Evolutionary conservation across 2,888 invertebrate species (phyloP).

Genomic region (Melinopterus prodromus): DNA sequence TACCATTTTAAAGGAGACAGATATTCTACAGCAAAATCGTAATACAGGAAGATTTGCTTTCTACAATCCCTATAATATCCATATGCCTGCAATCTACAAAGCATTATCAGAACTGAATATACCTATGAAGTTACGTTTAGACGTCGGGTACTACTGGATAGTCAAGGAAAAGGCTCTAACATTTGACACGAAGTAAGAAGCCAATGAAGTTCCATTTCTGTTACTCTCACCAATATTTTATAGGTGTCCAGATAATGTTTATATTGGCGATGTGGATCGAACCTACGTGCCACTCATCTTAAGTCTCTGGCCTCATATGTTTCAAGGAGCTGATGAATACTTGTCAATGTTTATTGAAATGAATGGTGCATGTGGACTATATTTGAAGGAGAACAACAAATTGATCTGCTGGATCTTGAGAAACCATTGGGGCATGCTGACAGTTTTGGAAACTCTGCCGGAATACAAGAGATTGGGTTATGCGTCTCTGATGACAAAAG

Average conservation of each 20-base stretch:
- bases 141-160: constrained; percentile 25
- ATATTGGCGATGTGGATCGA: constrained; percentile 6
- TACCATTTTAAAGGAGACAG: constrained; percentile 44
- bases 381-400: constrained; percentile 30
- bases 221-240: constrained; percentile 1
- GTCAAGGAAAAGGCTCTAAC: constrained; percentile 29
- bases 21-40: constrained; percentile 13
- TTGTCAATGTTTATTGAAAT: constrained; percentile 32
- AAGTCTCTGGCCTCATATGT: constrained; percentile 45
- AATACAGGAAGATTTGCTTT: constrained; percentile 19
- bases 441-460: constrained; percentile 28
- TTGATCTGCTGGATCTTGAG: constrained; percentile 34
- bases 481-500: constrained; percentile 27
- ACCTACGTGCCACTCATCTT: background rate
- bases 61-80: constrained; percentile 26
- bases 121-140: constrained; percentile 15
- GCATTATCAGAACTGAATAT: constrained; percentile 28
- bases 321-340: constrained; percentile 41
- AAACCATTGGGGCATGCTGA: constrained; percentile 33
- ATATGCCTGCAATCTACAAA: constrained; percentile 25
- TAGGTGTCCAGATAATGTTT: constrained; percentile 20
- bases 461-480: constrained; percentile 33
- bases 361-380: constrained; percentile 34
- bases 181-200: constrained; percentile 15
- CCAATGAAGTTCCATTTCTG: background rate